phyloP scores from a whole-genome alignment of 2,113 vertebrate genomes.

The Capreolus pygargus region DNA sequence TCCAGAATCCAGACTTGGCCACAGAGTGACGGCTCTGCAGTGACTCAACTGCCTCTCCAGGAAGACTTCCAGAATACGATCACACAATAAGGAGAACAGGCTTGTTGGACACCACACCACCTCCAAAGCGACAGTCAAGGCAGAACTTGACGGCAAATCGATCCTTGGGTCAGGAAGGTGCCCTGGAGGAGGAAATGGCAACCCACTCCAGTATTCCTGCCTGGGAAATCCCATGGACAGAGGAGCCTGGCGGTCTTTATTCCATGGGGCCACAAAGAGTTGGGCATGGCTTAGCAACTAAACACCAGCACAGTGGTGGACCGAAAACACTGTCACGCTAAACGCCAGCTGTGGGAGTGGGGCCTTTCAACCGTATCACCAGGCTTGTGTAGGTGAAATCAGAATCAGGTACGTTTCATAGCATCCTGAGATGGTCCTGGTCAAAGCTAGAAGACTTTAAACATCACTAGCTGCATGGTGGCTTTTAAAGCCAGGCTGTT shows the following conservation, averaged over 20 bases:
- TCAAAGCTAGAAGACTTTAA: neutral
- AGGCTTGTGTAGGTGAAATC: neutral
- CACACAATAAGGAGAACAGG: fast-evolving
- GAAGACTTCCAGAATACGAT: fast-evolving
- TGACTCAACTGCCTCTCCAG: too few species aligned
- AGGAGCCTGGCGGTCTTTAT: neutral
- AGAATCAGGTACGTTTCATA: too few species aligned
- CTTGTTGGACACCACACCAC: neutral
- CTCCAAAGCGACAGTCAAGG: neutral
- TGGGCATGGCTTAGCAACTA: neutral
- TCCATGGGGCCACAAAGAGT: neutral
- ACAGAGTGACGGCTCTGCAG: fast-evolving
- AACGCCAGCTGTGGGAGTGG: fast-evolving
- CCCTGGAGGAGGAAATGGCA: neutral
- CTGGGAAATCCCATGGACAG: neutral
- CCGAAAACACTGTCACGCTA: too few species aligned
- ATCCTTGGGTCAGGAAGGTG: neutral
- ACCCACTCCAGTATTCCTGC: neutral
- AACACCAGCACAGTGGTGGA: neutral
- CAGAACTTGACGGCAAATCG: neutral
- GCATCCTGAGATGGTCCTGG: neutral
- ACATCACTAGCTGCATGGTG: neutral
- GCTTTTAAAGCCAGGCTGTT: neutral
- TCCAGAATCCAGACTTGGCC: neutral
- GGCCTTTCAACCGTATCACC: neutral